Conservation (phyloP, 37 sponge, comb jelly and placozoan genomes). For the Aplysina aerophoba region DNA sequence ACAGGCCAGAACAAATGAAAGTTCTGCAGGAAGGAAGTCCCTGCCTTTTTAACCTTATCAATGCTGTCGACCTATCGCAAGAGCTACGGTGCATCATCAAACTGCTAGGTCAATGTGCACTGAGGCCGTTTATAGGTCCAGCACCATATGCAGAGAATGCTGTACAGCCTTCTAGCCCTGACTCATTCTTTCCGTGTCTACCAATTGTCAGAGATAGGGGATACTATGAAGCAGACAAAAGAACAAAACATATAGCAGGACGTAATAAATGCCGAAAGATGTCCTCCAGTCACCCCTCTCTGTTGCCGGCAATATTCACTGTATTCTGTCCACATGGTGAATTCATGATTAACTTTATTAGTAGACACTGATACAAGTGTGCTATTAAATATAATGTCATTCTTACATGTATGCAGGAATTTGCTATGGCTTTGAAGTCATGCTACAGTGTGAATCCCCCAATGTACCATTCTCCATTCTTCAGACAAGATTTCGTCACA, state of each 20-base stretch:
- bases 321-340: slow-evolving; percentile 57
- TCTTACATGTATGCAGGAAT: slow-evolving; percentile 26
- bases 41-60: background rate
- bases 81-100: background rate
- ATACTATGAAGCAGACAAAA: slow-evolving; percentile 38
- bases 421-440: slow-evolving; percentile 58
- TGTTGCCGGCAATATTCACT: slow-evolving; percentile 50
- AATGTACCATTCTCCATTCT: slow-evolving; percentile 43
- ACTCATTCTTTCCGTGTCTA: slow-evolving; percentile 34
- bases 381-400: slow-evolving; percentile 14
- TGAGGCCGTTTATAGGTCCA: slow-evolving; percentile 11
- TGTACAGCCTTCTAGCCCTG: background rate
- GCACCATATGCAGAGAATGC: background rate
- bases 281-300: slow-evolving; percentile 37
- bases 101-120: background rate
- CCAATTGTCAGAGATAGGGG: slow-evolving; percentile 18
- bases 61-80: background rate
- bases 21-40: slow-evolving; percentile 4
- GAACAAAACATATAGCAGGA: background rate
- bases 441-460: slow-evolving; percentile 37
- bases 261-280: slow-evolving; percentile 11
- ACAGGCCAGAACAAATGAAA: background rate
- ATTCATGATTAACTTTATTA: no score
- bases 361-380: no score
- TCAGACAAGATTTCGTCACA: slow-evolving; percentile 30